A percentile compares a stretch with the other conserved stretches of the same genome.
Evolutionary conservation across 2,113 vertebrate genomes (phyloP).

Genomic region (Heloderma charlesbogerti): DNA sequence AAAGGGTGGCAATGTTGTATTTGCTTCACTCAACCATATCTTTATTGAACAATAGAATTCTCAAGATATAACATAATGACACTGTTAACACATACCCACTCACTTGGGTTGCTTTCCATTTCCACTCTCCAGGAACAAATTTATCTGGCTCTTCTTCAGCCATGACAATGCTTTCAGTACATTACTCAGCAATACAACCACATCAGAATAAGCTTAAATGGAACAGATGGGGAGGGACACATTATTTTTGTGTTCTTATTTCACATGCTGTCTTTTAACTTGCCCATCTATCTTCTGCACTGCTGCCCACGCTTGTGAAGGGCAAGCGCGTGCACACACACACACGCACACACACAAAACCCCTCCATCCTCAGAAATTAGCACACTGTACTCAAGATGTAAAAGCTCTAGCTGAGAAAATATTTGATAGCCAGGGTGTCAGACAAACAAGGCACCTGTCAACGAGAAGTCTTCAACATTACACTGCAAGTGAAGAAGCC

Average conservation of each 20-base stretch:
- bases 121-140: conserved; percentile 17
- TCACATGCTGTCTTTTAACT: not conserved
- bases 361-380: not conserved
- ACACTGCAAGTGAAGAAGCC: not conserved
- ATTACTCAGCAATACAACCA: not conserved
- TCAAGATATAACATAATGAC: not conserved
- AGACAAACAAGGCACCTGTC: not conserved
- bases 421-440: not conserved
- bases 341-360: not conserved
- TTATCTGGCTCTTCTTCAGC: conserved; percentile 15
- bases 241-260: not conserved
- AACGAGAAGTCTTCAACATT: not conserved
- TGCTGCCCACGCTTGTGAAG: not conserved
- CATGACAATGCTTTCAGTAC: not conserved
- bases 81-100: not conserved
- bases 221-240: not conserved
- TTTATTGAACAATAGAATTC: conserved; percentile 5
- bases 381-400: not conserved
- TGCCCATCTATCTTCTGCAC: not conserved
- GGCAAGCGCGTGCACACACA: not conserved
- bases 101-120: conserved; percentile 7
- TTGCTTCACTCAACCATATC: not conserved
- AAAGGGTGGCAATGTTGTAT: not conserved
- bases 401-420: not conserved
- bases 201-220: not conserved